phyloP scores from a whole-genome alignment of 2,888 invertebrate species.

The Drosophila nr. perissopoda region DNA sequence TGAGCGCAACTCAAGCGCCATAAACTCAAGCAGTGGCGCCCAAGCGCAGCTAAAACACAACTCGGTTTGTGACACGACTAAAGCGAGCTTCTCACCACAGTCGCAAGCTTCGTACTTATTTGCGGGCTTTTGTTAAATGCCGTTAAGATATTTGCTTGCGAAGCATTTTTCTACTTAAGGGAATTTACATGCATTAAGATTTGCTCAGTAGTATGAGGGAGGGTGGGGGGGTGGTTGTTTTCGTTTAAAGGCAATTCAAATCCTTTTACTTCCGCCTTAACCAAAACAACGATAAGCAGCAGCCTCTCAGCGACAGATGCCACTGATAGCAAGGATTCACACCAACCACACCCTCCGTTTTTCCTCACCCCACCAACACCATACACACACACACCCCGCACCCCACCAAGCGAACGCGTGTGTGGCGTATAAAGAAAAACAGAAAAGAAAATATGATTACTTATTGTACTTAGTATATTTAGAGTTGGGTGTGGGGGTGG shows the following conservation, averaged over 20 bases:
- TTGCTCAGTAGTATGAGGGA: slow-evolving; percentile 4
- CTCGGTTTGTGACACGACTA: slow-evolving; percentile 34
- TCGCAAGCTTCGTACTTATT: not conserved
- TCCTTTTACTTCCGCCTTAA: slow-evolving; percentile 76
- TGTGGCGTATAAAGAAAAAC: slow-evolving; percentile 50
- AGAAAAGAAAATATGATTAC: slow-evolving; percentile 65
- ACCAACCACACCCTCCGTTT: slow-evolving; percentile 21
- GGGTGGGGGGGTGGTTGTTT: slow-evolving; percentile 30
- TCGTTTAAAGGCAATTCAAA: slow-evolving; percentile 66
- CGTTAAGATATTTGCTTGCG: slow-evolving; percentile 56
- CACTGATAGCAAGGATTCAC: slow-evolving; percentile 73
- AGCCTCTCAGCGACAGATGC: slow-evolving; percentile 61
- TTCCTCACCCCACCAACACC: not conserved
- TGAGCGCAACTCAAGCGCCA: slow-evolving; percentile 20
- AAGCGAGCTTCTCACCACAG: slow-evolving; percentile 35
- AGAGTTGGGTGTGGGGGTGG: not conserved
- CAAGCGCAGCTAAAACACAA: not conserved
- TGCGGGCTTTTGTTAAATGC: slow-evolving; percentile 26
- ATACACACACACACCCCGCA: not conserved
- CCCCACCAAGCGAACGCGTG: slow-evolving; percentile 41
- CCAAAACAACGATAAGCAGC: slow-evolving; percentile 34
- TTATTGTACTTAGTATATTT: slow-evolving; percentile 58
- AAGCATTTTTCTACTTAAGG: slow-evolving; percentile 65
- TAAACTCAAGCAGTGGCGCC: slow-evolving; percentile 5
- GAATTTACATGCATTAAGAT: slow-evolving; percentile 72